Conservation (phyloP, 2,888 invertebrate species). For the Eupithecia abbreviata region DNA sequence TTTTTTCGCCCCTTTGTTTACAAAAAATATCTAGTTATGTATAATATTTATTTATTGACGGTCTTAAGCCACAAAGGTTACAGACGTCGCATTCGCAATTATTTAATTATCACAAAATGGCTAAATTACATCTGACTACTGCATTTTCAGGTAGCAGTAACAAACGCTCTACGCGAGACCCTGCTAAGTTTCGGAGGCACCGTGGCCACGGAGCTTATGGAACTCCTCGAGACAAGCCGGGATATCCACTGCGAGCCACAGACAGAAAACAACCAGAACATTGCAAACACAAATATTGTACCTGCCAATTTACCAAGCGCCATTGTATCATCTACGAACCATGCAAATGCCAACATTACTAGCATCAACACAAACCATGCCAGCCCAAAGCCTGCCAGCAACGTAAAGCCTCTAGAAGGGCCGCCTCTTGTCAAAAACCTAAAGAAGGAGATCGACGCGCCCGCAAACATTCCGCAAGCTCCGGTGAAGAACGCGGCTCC, state of each 20-base stretch:
- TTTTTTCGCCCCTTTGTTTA: too few relatives aligned
- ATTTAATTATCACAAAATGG: neutral
- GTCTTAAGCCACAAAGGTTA: too few relatives aligned
- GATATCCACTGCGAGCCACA: conserved; percentile 46
- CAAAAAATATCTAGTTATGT: too few relatives aligned
- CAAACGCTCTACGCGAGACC: conserved; percentile 77
- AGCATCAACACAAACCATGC: conserved; percentile 50
- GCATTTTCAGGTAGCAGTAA: conserved; percentile 70
- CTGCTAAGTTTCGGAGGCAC: conserved; percentile 76
- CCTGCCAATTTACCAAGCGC: conserved; percentile 13
- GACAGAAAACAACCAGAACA: conserved; percentile 63
- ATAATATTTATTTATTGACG: too few relatives aligned
- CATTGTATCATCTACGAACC: conserved; percentile 8
- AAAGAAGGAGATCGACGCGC: conserved; percentile 39
- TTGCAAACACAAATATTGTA: conserved; percentile 46
- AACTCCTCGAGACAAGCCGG: conserved; percentile 65
- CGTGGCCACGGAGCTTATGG: conserved; percentile 67
- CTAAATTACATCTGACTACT: neutral
- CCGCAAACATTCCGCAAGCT: conserved; percentile 42
- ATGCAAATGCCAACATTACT: conserved; percentile 44
- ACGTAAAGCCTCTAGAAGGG: conserved; percentile 32
- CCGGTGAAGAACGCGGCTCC: conserved; percentile 49
- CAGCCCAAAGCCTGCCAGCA: conserved; percentile 45
- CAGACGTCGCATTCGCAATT: too few relatives aligned
- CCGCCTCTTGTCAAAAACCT: conserved; percentile 40